Conservation (phyloP, 2,888 invertebrate genomes). For the Hipparchia semele region DNA sequence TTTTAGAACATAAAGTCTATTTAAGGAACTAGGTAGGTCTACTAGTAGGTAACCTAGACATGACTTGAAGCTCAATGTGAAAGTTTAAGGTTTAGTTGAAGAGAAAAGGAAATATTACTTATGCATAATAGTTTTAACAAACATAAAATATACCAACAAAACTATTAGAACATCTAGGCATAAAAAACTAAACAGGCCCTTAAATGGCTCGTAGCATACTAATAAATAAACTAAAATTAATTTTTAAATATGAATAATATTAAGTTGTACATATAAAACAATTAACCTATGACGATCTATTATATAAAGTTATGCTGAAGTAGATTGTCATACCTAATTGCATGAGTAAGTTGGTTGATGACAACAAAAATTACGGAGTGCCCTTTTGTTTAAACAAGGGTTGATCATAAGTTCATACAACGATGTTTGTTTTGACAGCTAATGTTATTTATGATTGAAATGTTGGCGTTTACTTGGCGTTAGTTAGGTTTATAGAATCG, state of each 20-base stretch:
- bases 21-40: too few species aligned
- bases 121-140: too few species aligned
- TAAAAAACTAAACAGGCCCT: not conserved
- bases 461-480: not conserved
- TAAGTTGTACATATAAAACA: constrained; percentile 2
- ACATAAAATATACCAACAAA: too few species aligned
- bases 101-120: too few species aligned
- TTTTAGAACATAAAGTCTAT: not conserved
- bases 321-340: not conserved
- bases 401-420: not conserved
- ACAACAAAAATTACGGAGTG: constrained; percentile 6
- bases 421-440: constrained; percentile 5
- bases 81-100: too few species aligned
- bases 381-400: not conserved
- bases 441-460: not conserved
- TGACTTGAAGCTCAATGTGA: too few species aligned
- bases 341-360: constrained; percentile 8
- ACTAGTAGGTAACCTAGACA: too few species aligned
- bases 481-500: too few species aligned
- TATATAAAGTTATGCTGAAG: not conserved
- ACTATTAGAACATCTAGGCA: not conserved
- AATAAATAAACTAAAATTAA: constrained; percentile 5
- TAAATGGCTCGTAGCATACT: not conserved
- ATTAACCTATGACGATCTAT: too few species aligned
- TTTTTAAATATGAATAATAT: not conserved